These are phyloP conservation scores for Fistularia tabacaria DNA, from an alignment of 2,797 vertebrate genomes.

Conservation along the genomic window DNA sequence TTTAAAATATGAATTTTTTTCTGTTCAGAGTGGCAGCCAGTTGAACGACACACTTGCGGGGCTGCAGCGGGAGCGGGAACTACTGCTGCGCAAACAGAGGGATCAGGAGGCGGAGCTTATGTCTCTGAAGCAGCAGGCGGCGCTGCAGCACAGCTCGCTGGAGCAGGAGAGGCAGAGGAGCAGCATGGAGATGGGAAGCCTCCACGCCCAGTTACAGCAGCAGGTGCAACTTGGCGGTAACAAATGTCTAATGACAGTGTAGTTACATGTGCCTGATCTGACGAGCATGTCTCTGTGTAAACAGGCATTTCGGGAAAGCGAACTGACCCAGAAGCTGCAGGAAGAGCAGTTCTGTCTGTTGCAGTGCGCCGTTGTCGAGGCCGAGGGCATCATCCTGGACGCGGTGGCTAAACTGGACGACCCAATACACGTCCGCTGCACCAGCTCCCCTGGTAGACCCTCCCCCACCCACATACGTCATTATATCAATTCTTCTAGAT, in stretches of 20 bases:
- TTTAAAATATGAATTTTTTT: accelerated
- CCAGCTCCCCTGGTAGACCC: conserved; percentile 81
- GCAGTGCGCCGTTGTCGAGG: conserved; percentile 76
- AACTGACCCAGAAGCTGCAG: conserved; percentile 67
- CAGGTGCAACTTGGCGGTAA: conserved; percentile 60
- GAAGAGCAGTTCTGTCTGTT: conserved; percentile 82
- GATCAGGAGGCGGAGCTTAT: conserved; percentile 70
- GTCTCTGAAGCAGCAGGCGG: conserved; percentile 69
- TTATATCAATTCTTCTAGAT: neutral
- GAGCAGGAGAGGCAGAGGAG: conserved; percentile 70
- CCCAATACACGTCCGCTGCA: conserved; percentile 83
- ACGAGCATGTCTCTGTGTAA: conserved; percentile 3
- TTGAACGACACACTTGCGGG: conserved; percentile 63
- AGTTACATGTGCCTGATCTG: neutral
- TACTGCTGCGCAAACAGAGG: conserved; percentile 56
- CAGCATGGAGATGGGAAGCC: conserved; percentile 44
- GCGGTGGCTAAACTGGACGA: conserved; percentile 86
- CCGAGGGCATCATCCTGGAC: conserved; percentile 83
- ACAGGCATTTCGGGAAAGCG: conserved; percentile 72
- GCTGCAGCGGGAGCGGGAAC: conserved; percentile 77
- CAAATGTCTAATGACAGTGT: no score
- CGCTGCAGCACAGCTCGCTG: conserved; percentile 68
- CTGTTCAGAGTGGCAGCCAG: conserved; percentile 70
- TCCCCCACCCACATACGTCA: neutral
- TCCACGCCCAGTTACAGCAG: conserved; percentile 71